A percentile compares a stretch with the other conserved stretches of the same genome.
phyloP scores from a whole-genome alignment of 2,797 vertebrate genomes.

The Cichlasoma orientale region DNA sequence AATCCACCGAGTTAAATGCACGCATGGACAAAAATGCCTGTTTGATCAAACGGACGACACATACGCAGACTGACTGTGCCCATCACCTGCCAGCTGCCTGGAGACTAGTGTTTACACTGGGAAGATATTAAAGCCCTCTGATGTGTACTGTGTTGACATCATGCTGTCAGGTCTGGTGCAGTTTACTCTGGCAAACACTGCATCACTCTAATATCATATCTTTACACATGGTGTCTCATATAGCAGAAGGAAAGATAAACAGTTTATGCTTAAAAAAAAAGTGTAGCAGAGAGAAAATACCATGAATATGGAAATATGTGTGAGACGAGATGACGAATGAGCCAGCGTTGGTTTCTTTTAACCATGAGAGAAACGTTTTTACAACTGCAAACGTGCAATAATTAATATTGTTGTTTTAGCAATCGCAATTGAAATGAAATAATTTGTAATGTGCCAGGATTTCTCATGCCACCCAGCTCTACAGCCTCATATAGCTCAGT shows the following conservation, averaged over 20 bases:
- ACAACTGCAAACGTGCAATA: neutral
- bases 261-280: neutral
- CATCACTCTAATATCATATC: conserved; percentile 12
- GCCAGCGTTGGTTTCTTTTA: neutral
- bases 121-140: conserved; percentile 8
- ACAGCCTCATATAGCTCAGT: neutral
- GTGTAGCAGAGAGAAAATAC: neutral
- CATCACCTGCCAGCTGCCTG: conserved; percentile 29
- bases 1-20: conserved; percentile 10
- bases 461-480: fast-evolving
- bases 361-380: neutral
- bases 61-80: neutral
- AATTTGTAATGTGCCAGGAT: neutral
- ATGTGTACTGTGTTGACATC: conserved; percentile 13
- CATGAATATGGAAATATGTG: neutral
- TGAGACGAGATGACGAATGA: neutral
- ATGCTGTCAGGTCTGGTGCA: conserved; percentile 4
- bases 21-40: conserved; percentile 1
- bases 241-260: neutral
- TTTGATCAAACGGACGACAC: conserved; percentile 27
- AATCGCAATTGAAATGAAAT: neutral
- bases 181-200: neutral
- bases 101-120: conserved; percentile 16
- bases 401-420: fast-evolving
- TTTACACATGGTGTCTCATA: neutral